Evolutionary conservation across 2,797 vertebrate species (phyloP).

Genomic region (Xenentodon cancila): DNA sequence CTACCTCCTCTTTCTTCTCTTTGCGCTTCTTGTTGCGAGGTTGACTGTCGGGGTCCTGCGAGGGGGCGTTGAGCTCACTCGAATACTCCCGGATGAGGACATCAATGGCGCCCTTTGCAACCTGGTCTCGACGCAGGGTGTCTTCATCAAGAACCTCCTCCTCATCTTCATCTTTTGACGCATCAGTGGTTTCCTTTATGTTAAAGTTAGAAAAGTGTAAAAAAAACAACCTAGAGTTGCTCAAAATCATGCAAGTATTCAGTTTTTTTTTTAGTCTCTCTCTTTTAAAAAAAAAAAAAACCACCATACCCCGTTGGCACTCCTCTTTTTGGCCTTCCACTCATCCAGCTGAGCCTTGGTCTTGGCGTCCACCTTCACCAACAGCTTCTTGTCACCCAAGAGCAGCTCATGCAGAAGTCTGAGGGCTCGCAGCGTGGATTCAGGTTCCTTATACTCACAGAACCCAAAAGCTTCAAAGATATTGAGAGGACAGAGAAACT

Average conservation of each 20-base stretch:
- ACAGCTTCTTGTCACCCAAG: conserved; percentile 96
- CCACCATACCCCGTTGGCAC: conserved; percentile 89
- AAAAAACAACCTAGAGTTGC: no score
- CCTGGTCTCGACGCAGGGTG: conserved; percentile 92
- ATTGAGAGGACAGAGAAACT: background rate
- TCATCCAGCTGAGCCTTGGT: conserved; percentile 98
- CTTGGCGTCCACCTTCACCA: conserved; percentile 99
- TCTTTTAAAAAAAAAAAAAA: background rate
- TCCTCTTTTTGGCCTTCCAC: conserved; percentile 97
- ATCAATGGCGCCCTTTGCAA: conserved; percentile 95
- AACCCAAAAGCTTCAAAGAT: conserved; percentile 91
- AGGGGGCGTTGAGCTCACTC: conserved; percentile 95
- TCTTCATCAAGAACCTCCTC: conserved; percentile 97
- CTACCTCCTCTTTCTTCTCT: conserved; percentile 98
- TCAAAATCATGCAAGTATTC: no score
- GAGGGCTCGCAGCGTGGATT: conserved; percentile 94
- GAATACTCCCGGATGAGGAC: conserved; percentile 97
- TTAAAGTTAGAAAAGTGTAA: background rate
- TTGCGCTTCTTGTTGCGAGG: conserved; percentile 98
- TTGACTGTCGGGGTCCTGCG: conserved; percentile 93
- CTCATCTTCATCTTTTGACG: conserved; percentile 84
- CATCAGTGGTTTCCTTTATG: conserved; percentile 49
- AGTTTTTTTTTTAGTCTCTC: background rate
- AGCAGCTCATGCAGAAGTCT: conserved; percentile 96
- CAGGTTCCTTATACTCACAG: conserved; percentile 99